Evolutionary conservation across 2,888 invertebrate genomes (phyloP), one percentile per base, ranked within the genome.

Genomic region (Lasioglossum morio): DNA sequence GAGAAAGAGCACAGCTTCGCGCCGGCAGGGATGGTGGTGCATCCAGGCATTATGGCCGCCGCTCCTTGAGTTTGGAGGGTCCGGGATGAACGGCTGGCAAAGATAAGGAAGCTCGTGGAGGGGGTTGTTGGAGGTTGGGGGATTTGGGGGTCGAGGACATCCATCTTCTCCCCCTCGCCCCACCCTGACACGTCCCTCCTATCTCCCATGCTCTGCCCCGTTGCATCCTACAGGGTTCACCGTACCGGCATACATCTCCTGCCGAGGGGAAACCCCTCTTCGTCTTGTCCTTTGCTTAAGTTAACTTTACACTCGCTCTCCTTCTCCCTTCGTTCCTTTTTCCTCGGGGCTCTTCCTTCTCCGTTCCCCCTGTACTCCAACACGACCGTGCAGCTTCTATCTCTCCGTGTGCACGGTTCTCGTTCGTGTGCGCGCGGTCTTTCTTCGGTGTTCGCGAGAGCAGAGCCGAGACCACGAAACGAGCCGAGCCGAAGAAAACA

Each of bases 31-130:
- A 92, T 94, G 93, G 93, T 94, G 94, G 94, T 94, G 92, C 92
- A 91, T 90, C 90, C 90, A 93, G 92, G 94, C 94, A 95, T 95
- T 95, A 95, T 95, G 95, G 95, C 95, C 93, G 95, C 94, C 94
- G 94, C 91, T 93, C 91, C 91, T 92, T 90, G 92, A 93, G 94
- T 93, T 94, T 93, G 90, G 94, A 92, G 94, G 94, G 93, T 94
- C 93, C 90, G 87, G 94, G 92, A 93, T 91, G 92, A 91, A 91
- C 92, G 91, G 91, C 90, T 90, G 88, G 92, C 89, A 91, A 91
- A 90, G 89, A 90, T 90, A 89, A 90, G 86, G 90, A 90, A 90
- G 82, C 74, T 78, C 84, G 87, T 86, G 75, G 90, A 80, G 88
- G 84, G 86, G 81, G 88, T 81, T 84, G 82, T 89, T 87, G 82